Evolutionary conservation across 1,140 invertebrate species (phyloP).

Genomic region (Drosophila sucinea): DNA sequence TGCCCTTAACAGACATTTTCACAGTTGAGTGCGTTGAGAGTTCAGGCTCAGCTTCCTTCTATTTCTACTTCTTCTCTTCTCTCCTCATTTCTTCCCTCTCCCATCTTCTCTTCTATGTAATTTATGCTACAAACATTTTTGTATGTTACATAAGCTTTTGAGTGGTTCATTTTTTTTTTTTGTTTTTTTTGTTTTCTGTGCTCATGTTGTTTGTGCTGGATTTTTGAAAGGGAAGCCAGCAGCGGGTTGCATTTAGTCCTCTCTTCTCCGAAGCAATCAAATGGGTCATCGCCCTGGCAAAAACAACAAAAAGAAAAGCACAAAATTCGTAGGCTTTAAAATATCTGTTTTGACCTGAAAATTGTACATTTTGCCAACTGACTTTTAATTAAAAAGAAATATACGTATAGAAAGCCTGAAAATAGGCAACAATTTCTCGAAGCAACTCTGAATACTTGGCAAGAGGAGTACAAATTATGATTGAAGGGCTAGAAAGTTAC

Average conservation of each 20-base stretch:
- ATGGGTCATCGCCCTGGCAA: constrained; percentile 29
- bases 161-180: neutral
- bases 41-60: constrained; percentile 54
- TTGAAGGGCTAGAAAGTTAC: too few species aligned
- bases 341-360: constrained; percentile 9
- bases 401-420: too few species aligned
- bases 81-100: neutral
- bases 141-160: constrained; percentile 55
- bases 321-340: neutral
- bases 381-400: neutral
- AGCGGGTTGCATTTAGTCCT: constrained; percentile 16
- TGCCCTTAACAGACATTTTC: constrained; percentile 80
- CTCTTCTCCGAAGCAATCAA: constrained; percentile 47
- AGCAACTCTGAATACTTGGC: too few species aligned
- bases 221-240: neutral
- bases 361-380: neutral
- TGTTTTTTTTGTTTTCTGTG: neutral
- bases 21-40: constrained; percentile 75
- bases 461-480: too few species aligned
- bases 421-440: too few species aligned
- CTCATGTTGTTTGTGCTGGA: neutral
- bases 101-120: constrained; percentile 50
- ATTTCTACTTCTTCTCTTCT: neutral
- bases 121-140: constrained; percentile 75
- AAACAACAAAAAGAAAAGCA: neutral